These are phyloP conservation scores for Hydropsyche betteni DNA, from an alignment of 2,888 invertebrate species.

Conservation along the genomic window DNA sequence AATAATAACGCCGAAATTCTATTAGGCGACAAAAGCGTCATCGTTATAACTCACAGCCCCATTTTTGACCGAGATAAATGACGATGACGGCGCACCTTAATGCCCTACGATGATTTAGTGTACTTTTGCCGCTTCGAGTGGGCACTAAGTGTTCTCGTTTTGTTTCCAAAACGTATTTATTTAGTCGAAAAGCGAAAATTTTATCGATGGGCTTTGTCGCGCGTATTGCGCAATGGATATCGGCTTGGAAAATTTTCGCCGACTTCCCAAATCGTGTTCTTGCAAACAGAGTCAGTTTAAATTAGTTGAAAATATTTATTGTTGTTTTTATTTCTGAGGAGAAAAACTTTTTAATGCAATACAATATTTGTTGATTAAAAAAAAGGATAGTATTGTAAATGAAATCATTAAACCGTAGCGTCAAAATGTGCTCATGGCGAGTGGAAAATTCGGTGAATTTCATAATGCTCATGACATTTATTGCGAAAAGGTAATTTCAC, in stretches of 20 bases:
- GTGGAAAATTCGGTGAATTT: too few relatives aligned
- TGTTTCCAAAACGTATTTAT: constrained; percentile 13
- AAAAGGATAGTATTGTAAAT: too few relatives aligned
- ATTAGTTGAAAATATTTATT: too few relatives aligned
- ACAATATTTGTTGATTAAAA: too few relatives aligned
- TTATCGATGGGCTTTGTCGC: constrained; percentile 15
- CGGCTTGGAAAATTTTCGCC: too few relatives aligned
- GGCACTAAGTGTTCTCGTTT: background rate
- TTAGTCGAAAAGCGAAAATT: background rate
- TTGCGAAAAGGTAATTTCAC: constrained; percentile 27
- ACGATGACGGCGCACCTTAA: constrained; percentile 27
- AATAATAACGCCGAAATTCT: constrained; percentile 28
- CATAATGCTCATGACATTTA: constrained; percentile 2
- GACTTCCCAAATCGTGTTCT: too few relatives aligned
- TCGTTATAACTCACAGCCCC: constrained; percentile 3
- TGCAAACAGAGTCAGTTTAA: too few relatives aligned
- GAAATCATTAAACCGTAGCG: too few relatives aligned
- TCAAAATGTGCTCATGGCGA: too few relatives aligned
- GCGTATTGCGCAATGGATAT: too few relatives aligned
- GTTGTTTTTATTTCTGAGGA: too few relatives aligned
- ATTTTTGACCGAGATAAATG: constrained; percentile 32
- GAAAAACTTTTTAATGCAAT: too few relatives aligned
- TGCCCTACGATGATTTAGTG: constrained; percentile 20
- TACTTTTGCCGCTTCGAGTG: constrained; percentile 3
- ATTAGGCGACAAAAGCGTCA: constrained; percentile 29